A percentile compares a stretch with the other conserved stretches of the same genome.
phyloP scores from a whole-genome alignment of 2,113 vertebrate genomes.

The Leiothrix lutea region DNA sequence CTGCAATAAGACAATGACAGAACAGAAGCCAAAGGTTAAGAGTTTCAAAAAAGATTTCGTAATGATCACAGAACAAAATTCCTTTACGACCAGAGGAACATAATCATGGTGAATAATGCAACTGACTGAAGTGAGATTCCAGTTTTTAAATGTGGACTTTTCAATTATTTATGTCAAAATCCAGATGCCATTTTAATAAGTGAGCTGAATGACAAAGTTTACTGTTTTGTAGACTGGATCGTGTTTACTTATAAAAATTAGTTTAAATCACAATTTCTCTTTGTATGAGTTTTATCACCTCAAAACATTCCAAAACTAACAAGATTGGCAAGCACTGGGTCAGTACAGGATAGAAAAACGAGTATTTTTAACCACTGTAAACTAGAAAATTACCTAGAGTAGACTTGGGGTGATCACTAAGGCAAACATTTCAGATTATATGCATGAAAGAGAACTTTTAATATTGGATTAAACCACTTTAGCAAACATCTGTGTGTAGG shows the following conservation, averaged over 20 bases:
- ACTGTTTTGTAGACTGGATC: neutral
- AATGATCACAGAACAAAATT: neutral
- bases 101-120: neutral
- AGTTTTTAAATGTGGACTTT: neutral
- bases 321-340: neutral
- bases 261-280: neutral
- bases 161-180: neutral
- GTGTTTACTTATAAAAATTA: neutral
- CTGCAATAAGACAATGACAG: constrained; percentile 76
- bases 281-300: neutral
- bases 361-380: neutral
- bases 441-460: neutral
- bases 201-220: neutral
- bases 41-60: neutral
- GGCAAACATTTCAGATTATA: neutral
- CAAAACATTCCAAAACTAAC: neutral
- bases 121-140: neutral
- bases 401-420: neutral
- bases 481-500: neutral
- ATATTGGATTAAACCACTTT: neutral
- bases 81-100: neutral
- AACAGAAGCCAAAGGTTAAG: constrained; percentile 54
- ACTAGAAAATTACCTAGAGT: neutral
- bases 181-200: neutral
- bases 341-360: neutral